These are phyloP conservation scores for Eurosta solidaginis DNA, from an alignment of 1,140 invertebrate species.

Conservation along the genomic window DNA sequence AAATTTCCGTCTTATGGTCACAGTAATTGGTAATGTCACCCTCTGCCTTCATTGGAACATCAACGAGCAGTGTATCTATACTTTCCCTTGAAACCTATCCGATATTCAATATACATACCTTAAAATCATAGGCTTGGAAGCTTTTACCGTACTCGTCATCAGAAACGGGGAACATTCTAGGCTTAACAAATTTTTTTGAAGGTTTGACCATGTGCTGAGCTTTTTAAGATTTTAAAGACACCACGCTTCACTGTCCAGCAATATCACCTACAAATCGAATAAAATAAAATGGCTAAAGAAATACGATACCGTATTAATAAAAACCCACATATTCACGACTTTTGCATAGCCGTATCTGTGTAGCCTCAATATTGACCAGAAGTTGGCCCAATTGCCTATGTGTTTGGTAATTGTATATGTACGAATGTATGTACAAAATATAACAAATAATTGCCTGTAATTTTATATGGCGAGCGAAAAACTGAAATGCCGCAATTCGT, in stretches of 20 bases:
- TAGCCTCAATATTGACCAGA: background rate
- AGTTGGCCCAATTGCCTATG: constrained; percentile 16
- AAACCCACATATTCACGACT: background rate
- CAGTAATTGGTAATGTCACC: too few species aligned
- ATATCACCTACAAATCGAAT: background rate
- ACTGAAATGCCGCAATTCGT: background rate
- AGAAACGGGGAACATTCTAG: too few species aligned
- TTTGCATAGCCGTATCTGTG: too few species aligned
- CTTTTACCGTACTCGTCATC: too few species aligned
- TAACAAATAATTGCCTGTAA: constrained; percentile 1
- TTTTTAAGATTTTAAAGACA: background rate
- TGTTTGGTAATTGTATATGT: background rate
- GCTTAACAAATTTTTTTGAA: too few species aligned
- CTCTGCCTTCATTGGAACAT: too few species aligned
- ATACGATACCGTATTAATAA: constrained; percentile 1
- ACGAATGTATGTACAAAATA: background rate
- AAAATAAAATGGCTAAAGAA: background rate
- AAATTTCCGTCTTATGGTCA: too few species aligned
- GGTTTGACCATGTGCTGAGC: too few species aligned
- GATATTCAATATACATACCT: too few species aligned
- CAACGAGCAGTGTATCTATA: too few species aligned
- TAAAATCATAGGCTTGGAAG: too few species aligned
- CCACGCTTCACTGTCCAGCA: background rate
- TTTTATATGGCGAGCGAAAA: background rate
- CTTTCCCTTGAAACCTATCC: too few species aligned